Conservation (phyloP, 2,797 vertebrate species). For the Myotis findleyi region DNA sequence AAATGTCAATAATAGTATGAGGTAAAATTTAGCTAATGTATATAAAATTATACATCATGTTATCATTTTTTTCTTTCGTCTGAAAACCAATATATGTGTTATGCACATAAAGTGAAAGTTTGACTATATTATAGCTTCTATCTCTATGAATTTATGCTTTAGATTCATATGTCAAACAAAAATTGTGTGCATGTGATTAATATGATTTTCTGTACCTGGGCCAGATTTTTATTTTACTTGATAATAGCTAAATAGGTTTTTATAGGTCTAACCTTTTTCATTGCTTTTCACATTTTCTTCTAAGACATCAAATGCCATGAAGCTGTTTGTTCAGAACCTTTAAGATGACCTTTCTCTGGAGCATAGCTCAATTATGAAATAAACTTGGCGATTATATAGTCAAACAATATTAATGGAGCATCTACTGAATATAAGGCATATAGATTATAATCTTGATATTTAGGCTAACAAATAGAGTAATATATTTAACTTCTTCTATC, state of each 20-base stretch:
- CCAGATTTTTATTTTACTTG: conserved; percentile 52
- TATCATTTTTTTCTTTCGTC: background rate
- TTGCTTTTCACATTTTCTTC: conserved; percentile 58
- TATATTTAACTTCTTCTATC: background rate
- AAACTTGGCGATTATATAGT: background rate
- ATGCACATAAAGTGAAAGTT: background rate
- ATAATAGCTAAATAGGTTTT: conserved; percentile 60
- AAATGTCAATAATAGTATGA: background rate
- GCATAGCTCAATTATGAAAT: conserved; percentile 40
- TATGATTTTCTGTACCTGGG: conserved; percentile 11
- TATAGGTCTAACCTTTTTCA: conserved; percentile 49
- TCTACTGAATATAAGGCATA: background rate
- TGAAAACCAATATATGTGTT: background rate
- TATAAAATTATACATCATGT: background rate
- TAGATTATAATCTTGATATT: background rate
- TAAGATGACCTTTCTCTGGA: conserved; percentile 30
- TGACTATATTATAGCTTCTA: background rate
- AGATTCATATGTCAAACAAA: conserved; percentile 50
- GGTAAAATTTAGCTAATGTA: background rate
- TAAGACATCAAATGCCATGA: conserved; percentile 28
- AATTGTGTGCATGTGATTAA: conserved; percentile 24
- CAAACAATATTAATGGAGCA: conserved; percentile 8
- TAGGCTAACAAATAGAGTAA: background rate
- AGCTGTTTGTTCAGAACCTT: conserved; percentile 34
- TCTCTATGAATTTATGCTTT: background rate